Conservation (phyloP, 2,888 invertebrate genomes). For the Bembecia ichneumoniformis region DNA sequence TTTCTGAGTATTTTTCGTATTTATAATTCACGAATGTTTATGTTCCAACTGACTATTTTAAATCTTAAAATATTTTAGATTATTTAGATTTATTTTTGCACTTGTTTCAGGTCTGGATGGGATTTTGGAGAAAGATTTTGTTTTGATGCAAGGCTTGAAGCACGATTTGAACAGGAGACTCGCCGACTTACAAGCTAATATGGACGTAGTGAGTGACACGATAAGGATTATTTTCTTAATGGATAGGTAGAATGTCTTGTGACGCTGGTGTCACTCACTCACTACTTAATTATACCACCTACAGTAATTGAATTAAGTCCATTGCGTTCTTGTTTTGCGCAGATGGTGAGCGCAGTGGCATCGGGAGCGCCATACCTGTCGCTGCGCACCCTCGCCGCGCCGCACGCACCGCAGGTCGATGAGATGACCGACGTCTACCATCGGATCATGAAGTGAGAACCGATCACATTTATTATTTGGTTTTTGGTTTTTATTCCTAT, state of each 20-base stretch:
- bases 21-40: too few species aligned
- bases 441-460: slow-evolving; percentile 33
- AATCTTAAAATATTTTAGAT: too few species aligned
- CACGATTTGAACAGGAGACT: slow-evolving; percentile 69
- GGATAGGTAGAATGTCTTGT: too few species aligned
- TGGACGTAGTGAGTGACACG: slow-evolving; percentile 28
- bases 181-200: slow-evolving; percentile 46
- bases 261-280: too few species aligned
- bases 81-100: too few species aligned
- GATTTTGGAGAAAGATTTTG: slow-evolving; percentile 58
- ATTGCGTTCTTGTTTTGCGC: slow-evolving; percentile 2
- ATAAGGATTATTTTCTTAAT: background rate
- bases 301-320: background rate
- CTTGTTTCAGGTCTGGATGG: slow-evolving; percentile 42
- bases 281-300: background rate
- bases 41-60: too few species aligned
- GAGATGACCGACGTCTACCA: slow-evolving; percentile 33
- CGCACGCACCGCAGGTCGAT: slow-evolving; percentile 42
- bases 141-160: slow-evolving; percentile 55
- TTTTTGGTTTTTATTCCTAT: too few species aligned
- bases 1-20: too few species aligned
- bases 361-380: slow-evolving; percentile 74
- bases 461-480: too few species aligned
- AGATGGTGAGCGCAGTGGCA: slow-evolving; percentile 68
- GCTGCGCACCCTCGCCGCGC: slow-evolving; percentile 54